phyloP scores from a whole-genome alignment of 2,888 invertebrate species.

The Stenurella melanura region DNA sequence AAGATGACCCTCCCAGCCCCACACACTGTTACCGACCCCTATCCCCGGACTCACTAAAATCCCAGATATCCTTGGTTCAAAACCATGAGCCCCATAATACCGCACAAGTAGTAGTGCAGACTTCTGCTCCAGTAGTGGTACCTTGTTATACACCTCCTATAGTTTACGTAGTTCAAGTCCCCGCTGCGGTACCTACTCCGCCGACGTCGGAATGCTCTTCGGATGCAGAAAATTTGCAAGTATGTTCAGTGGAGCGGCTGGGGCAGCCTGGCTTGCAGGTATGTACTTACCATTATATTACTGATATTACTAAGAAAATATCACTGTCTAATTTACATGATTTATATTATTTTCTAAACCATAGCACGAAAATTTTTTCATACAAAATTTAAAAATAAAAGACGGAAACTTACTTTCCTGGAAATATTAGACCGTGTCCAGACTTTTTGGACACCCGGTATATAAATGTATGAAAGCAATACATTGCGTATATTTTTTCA shows the following conservation, averaged over 20 bases:
- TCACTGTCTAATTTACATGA: no score
- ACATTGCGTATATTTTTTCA: no score
- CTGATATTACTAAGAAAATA: no score
- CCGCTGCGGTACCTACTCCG: slow-evolving; percentile 76
- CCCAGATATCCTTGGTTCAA: slow-evolving; percentile 36
- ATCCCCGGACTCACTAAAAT: slow-evolving; percentile 60
- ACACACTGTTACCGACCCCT: slow-evolving; percentile 65
- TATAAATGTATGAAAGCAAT: no score
- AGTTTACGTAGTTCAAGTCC: slow-evolving; percentile 71
- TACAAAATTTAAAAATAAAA: no score
- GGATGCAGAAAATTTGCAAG: slow-evolving; percentile 79
- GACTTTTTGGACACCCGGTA: no score
- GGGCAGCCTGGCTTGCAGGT: slow-evolving; percentile 75
- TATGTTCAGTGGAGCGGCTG: slow-evolving; percentile 51
- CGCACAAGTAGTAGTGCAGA: slow-evolving; percentile 47
- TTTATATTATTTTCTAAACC: no score
- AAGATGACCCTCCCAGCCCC: slow-evolving; percentile 68
- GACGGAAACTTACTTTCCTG: no score
- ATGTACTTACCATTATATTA: slow-evolving; percentile 65
- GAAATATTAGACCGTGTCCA: no score
- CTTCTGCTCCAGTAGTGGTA: slow-evolving; percentile 51
- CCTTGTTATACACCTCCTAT: slow-evolving; percentile 68
- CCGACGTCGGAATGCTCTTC: slow-evolving; percentile 85
- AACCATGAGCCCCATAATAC: slow-evolving; percentile 41
- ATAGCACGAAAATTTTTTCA: no score